Evolutionary conservation across 2,888 invertebrate species (phyloP).

Genomic region (Drosophila buzzatii): DNA sequence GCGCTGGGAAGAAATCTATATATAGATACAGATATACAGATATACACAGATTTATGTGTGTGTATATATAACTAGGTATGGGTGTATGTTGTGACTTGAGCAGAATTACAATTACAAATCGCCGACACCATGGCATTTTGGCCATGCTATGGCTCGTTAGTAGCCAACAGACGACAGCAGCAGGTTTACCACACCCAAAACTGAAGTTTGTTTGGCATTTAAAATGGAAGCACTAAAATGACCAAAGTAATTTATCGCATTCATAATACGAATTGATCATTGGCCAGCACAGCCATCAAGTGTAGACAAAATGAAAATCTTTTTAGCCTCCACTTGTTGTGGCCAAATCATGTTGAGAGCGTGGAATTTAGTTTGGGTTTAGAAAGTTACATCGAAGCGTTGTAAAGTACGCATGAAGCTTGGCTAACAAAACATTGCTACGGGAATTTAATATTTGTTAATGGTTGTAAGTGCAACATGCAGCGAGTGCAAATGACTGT

Average conservation of each 20-base stretch:
- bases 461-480: background rate
- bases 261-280: conserved; percentile 4
- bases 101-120: conserved; percentile 59
- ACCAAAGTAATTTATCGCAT: conserved; percentile 22
- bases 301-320: conserved; percentile 15
- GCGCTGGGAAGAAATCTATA: conserved; percentile 3
- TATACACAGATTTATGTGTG: background rate
- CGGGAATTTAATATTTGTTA: background rate
- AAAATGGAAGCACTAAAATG: conserved; percentile 44
- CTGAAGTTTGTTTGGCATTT: conserved; percentile 52
- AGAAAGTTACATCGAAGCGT: conserved; percentile 50
- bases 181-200: conserved; percentile 56
- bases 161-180: conserved; percentile 11
- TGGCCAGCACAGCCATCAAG: background rate
- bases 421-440: background rate
- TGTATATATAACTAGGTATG: conserved; percentile 2
- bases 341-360: conserved; percentile 40
- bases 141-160: conserved; percentile 20
- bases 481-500: background rate
- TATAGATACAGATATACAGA: background rate
- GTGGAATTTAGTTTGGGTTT: conserved; percentile 25
- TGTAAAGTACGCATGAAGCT: conserved; percentile 22
- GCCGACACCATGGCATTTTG: conserved; percentile 56
- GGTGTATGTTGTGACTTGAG: conserved; percentile 26
- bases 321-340: conserved; percentile 35